Evolutionary conservation across 2,888 invertebrate genomes (phyloP).

Genomic region (Andrena bucephala): DNA sequence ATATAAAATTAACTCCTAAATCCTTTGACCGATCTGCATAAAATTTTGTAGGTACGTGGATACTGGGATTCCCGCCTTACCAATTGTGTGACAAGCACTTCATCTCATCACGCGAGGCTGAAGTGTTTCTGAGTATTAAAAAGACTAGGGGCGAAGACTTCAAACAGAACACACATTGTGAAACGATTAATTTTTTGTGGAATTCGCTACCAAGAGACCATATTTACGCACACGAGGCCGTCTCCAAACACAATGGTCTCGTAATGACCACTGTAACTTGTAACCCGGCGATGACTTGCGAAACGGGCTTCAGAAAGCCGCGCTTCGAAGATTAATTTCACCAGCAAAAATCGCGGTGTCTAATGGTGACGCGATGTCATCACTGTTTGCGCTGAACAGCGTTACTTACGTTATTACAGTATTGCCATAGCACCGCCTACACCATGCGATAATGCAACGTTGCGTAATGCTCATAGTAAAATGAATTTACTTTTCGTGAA

Average conservation of each 20-base stretch:
- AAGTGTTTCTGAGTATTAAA: too few species aligned
- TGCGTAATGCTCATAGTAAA: neutral
- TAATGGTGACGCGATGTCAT: conserved; percentile 5
- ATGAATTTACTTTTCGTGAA: conserved; percentile 8
- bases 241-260: conserved; percentile 24
- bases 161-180: neutral
- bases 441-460: neutral
- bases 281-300: conserved; percentile 38
- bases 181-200: conserved; percentile 10
- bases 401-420: neutral
- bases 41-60: too few species aligned
- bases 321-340: conserved; percentile 38
- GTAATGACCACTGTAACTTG: conserved; percentile 25
- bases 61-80: too few species aligned
- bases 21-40: too few species aligned
- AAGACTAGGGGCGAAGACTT: too few species aligned
- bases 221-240: neutral
- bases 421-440: neutral
- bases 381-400: neutral
- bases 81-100: too few species aligned
- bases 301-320: conserved; percentile 21
- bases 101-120: too few species aligned
- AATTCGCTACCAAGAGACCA: neutral
- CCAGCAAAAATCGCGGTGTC: conserved; percentile 5
- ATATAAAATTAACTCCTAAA: too few species aligned